Conservation (phyloP, 2,888 invertebrate genomes). For the Cheilosia vulpina region DNA sequence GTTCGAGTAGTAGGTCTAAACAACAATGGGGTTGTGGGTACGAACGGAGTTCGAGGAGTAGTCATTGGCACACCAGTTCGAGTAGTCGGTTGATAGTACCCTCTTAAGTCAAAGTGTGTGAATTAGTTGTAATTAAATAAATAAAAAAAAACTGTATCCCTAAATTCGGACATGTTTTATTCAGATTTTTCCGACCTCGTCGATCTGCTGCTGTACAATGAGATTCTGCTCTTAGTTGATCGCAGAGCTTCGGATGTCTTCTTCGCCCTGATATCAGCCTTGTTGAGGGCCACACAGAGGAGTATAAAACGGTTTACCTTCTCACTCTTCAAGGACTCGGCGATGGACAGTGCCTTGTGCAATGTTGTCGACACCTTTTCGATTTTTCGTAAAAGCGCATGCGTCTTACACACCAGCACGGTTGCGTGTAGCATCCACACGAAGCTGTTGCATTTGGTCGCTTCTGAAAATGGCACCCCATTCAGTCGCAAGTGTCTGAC, state of each 20-base stretch:
- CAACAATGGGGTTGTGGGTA: too few species aligned
- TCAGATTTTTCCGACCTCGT: not conserved
- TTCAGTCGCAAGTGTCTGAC: not conserved
- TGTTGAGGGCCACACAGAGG: not conserved
- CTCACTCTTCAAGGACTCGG: not conserved
- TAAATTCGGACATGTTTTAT: not conserved
- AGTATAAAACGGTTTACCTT: not conserved
- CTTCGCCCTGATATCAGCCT: not conserved
- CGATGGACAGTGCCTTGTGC: conserved; percentile 76
- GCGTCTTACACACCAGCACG: conserved; percentile 79
- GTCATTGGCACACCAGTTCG: too few species aligned
- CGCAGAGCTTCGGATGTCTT: not conserved
- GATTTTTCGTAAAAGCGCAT: conserved; percentile 79
- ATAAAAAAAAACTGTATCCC: not conserved
- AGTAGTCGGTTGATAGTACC: too few species aligned
- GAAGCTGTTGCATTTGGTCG: conserved; percentile 77
- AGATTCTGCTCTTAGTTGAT: not conserved
- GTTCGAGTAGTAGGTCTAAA: too few species aligned
- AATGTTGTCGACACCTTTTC: conserved; percentile 78
- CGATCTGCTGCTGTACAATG: too few species aligned
- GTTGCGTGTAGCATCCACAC: conserved; percentile 79
- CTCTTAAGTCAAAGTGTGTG: too few species aligned
- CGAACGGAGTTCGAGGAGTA: too few species aligned
- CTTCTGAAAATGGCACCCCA: conserved; percentile 72
- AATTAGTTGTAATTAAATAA: too few species aligned